phyloP scores from a whole-genome alignment of 2,888 invertebrate species.

The Parnassius orleans region DNA sequence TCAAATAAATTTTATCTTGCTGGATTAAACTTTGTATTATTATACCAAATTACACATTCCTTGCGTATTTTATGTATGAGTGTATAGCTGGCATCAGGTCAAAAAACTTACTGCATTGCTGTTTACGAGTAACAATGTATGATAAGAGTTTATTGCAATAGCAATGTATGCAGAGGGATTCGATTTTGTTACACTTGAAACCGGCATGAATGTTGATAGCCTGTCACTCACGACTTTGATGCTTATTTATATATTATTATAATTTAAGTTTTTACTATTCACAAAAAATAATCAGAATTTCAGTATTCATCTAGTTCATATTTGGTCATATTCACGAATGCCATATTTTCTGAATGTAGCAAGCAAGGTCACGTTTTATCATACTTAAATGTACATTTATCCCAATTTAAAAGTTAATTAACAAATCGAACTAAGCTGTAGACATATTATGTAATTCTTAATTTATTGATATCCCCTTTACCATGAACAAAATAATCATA shows the following conservation, averaged over 20 bases:
- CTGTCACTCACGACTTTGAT: slow-evolving; percentile 17
- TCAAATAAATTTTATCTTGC: slow-evolving; percentile 19
- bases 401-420: too few species aligned
- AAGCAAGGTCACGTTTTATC: too few species aligned
- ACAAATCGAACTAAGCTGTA: too few species aligned
- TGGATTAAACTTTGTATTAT: slow-evolving; percentile 7
- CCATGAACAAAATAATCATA: too few species aligned
- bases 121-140: slow-evolving; percentile 7
- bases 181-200: slow-evolving; percentile 10
- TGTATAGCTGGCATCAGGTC: slow-evolving; percentile 17
- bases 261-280: too few species aligned
- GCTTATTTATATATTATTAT: slow-evolving; percentile 3
- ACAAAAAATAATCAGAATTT: too few species aligned
- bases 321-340: too few species aligned
- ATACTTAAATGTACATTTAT: too few species aligned
- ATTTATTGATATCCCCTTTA: too few species aligned
- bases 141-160: slow-evolving; percentile 13
- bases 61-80: slow-evolving; percentile 15
- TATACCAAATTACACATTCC: slow-evolving; percentile 18
- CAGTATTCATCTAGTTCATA: too few species aligned
- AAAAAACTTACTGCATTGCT: slow-evolving; percentile 25
- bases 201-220: slow-evolving; percentile 17
- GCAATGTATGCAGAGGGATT: slow-evolving; percentile 14
- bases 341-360: too few species aligned
- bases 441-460: too few species aligned